These are phyloP conservation scores for Podargus strigoides DNA, from an alignment of 2,797 vertebrate species.

Conservation along the genomic window DNA sequence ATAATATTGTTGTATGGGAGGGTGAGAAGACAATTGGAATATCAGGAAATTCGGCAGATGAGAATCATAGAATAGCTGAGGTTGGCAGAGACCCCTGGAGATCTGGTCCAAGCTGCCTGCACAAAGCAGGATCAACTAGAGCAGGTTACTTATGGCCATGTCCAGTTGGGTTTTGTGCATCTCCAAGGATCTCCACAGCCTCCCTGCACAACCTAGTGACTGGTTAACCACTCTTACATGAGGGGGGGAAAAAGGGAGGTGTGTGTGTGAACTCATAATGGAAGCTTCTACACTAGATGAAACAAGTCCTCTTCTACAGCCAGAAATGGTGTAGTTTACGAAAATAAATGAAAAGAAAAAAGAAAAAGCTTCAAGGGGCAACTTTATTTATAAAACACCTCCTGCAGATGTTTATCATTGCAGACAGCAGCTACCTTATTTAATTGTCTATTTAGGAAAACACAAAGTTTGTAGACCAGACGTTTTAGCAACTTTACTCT, in stretches of 20 bases:
- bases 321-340: neutral
- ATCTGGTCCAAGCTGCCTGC: neutral
- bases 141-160: neutral
- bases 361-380: neutral
- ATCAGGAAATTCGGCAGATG: neutral
- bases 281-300: neutral
- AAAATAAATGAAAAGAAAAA: too few species aligned
- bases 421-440: neutral
- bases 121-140: neutral
- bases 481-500: neutral
- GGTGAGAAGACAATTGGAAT: neutral
- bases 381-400: neutral
- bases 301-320: neutral
- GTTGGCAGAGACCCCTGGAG: neutral
- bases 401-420: neutral
- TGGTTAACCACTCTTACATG: neutral
- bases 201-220: neutral
- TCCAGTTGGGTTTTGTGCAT: neutral
- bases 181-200: neutral
- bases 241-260: fast-evolving
- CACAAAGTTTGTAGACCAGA: neutral
- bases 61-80: too few species aligned
- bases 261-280: neutral
- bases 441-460: neutral
- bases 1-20: neutral